Evolutionary conservation across 2,888 invertebrate species (phyloP).

Genomic region (Sinopyrophorus schimmeli): DNA sequence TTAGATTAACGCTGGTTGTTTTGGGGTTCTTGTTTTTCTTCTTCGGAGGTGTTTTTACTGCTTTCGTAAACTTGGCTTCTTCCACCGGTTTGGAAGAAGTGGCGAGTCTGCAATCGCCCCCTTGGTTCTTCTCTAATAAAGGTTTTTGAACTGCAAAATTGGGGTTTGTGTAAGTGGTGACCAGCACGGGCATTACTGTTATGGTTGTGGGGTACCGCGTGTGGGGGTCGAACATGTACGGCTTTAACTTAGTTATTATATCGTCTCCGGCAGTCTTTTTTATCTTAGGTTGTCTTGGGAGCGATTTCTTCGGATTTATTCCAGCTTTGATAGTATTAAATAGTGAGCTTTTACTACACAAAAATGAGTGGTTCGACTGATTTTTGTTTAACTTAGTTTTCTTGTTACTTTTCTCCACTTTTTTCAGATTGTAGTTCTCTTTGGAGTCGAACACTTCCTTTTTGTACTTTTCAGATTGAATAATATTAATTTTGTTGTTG

Average conservation of each 20-base stretch:
- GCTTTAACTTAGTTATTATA: slow-evolving; percentile 7
- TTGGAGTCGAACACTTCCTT: background rate
- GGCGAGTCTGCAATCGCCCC: no score
- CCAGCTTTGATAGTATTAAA: no score
- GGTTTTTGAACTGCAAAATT: background rate
- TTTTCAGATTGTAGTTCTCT: background rate
- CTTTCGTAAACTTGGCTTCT: background rate
- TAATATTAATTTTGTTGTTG: background rate
- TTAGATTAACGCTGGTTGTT: background rate
- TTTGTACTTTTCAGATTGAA: background rate
- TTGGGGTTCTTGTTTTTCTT: slow-evolving; percentile 12
- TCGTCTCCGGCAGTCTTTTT: slow-evolving; percentile 14
- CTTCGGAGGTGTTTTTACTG: background rate
- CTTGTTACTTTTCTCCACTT: background rate
- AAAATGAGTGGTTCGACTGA: no score
- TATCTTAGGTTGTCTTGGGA: no score
- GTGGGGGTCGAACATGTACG: slow-evolving; percentile 32
- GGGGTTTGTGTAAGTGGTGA: slow-evolving; percentile 18
- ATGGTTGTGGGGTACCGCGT: slow-evolving; percentile 33
- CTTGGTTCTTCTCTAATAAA: background rate
- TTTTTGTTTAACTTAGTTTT: background rate
- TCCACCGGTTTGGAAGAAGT: background rate
- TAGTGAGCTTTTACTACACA: no score
- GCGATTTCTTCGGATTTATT: no score
- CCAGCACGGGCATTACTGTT: slow-evolving; percentile 37